These are phyloP conservation scores for Eupeodes latifasciatus DNA, from an alignment of 2,888 invertebrate genomes.

Conservation along the genomic window DNA sequence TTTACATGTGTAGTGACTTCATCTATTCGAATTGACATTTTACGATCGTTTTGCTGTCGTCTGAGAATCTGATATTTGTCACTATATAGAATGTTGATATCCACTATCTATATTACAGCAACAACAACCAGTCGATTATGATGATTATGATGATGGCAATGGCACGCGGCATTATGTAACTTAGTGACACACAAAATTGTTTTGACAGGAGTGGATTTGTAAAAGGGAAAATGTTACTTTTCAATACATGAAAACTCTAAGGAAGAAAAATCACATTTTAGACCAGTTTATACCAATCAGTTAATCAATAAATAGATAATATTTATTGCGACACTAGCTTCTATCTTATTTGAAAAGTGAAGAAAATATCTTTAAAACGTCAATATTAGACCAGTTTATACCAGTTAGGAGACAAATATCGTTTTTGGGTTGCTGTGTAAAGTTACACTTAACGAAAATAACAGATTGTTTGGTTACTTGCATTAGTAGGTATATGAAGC, in stretches of 20 bases:
- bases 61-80: constrained; percentile 74
- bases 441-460: too few species aligned
- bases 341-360: too few species aligned
- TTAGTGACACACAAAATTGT: constrained; percentile 72
- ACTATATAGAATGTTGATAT: constrained; percentile 44
- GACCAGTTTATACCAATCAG: neutral
- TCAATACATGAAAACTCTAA: too few species aligned
- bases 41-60: constrained; percentile 73
- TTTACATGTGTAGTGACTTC: constrained; percentile 11
- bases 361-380: too few species aligned
- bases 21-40: constrained; percentile 71
- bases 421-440: too few species aligned
- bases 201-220: constrained; percentile 9
- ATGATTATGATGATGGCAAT: constrained; percentile 54
- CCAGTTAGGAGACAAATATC: neutral
- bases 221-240: neutral
- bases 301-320: neutral
- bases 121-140: constrained; percentile 18
- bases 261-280: too few species aligned
- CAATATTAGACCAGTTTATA: neutral
- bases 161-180: constrained; percentile 76
- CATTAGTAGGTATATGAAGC: too few species aligned
- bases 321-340: too few species aligned
- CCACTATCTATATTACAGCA: neutral
- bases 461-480: too few species aligned